These are phyloP conservation scores for Procambarus clarkii DNA, from an alignment of 1,140 invertebrate genomes.

Conservation along the genomic window DNA sequence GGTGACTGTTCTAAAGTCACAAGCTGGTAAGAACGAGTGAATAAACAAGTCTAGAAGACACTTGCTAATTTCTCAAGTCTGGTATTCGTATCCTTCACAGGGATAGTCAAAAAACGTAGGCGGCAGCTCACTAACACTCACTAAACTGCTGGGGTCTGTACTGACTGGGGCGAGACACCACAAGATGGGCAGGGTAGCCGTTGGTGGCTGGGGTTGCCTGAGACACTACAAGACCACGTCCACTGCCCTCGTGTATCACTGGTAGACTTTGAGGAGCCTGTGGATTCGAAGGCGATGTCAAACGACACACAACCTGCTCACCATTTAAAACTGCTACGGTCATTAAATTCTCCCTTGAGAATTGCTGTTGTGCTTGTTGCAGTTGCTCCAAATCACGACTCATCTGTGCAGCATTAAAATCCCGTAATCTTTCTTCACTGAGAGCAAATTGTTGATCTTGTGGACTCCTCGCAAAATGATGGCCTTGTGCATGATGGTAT, in stretches of 20 bases:
- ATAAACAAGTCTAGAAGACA: conserved; percentile 20
- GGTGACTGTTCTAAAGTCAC: neutral
- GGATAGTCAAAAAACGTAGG: neutral
- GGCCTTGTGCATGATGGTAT: conserved; percentile 74
- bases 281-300: conserved; percentile 82
- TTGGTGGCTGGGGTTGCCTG: conserved; percentile 56
- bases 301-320: conserved; percentile 87
- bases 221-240: conserved; percentile 40
- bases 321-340: conserved; percentile 87
- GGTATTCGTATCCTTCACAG: neutral
- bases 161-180: conserved; percentile 64
- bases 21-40: conserved; percentile 21
- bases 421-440: conserved; percentile 70
- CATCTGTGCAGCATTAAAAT: conserved; percentile 72
- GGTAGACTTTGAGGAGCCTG: conserved; percentile 70
- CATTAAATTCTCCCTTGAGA: conserved; percentile 76
- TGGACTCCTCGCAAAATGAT: conserved; percentile 57
- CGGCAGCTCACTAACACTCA: conserved; percentile 49
- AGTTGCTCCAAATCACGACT: conserved; percentile 68
- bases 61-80: neutral
- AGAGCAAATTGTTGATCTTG: conserved; percentile 65
- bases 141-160: conserved; percentile 57
- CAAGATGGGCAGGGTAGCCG: conserved; percentile 69
- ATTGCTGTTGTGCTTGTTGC: conserved; percentile 69
- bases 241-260: conserved; percentile 63